Evolutionary conservation across 1,140 invertebrate species (phyloP).

Genomic region (Lerema accius): DNA sequence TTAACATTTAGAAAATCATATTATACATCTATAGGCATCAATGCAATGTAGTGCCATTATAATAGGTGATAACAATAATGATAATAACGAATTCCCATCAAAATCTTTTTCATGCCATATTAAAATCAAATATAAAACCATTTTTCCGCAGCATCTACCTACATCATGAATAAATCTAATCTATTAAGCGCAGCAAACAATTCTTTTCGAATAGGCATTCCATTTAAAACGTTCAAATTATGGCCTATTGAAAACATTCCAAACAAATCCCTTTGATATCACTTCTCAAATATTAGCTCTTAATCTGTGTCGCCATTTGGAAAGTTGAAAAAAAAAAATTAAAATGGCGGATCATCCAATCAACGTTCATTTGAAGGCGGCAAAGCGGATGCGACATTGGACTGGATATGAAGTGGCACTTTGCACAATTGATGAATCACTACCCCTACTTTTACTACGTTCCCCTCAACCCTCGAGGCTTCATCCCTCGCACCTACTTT

Average conservation of each 20-base stretch:
- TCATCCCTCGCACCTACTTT: conserved; percentile 47
- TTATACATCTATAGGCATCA: no score
- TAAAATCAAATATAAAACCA: no score
- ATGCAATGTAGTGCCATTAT: no score
- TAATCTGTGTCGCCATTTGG: conserved; percentile 39
- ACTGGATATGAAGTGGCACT: conserved; percentile 79
- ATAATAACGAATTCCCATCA: no score
- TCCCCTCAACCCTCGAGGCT: conserved; percentile 44
- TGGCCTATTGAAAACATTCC: conserved; percentile 22
- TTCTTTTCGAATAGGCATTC: conserved; percentile 29
- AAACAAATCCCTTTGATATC: conserved; percentile 31
- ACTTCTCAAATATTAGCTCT: conserved; percentile 48
- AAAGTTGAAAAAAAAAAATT: conserved; percentile 44
- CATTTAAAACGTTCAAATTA: conserved; percentile 24
- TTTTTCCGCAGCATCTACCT: not conserved
- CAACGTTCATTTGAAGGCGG: conserved; percentile 63
- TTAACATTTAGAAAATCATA: no score
- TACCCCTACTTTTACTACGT: conserved; percentile 51
- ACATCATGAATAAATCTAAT: conserved; percentile 21
- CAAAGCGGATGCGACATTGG: conserved; percentile 66
- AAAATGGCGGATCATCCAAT: conserved; percentile 67
- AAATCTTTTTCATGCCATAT: no score
- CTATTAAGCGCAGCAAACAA: conserved; percentile 28
- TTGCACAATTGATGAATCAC: conserved; percentile 79
- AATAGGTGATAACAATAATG: no score